Conservation (phyloP, 1,140 invertebrate genomes). For the Leptestheria dahalacensis region DNA sequence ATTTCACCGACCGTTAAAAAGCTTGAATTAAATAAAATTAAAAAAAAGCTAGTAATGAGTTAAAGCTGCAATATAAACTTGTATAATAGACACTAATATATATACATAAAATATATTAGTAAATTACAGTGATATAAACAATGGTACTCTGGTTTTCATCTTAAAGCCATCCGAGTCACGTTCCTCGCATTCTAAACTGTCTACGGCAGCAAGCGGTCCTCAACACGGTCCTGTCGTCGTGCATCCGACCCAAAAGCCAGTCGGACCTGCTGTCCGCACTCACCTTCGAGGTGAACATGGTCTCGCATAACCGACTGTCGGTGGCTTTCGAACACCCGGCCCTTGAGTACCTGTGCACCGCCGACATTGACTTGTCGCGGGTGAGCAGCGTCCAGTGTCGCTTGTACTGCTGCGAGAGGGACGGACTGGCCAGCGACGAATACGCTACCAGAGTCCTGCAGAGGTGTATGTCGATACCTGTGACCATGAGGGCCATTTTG, state of each 20-base stretch:
- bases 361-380: constrained; percentile 73
- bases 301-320: constrained; percentile 74
- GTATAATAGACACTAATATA: not conserved
- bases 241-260: constrained; percentile 55
- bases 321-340: constrained; percentile 83
- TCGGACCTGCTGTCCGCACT: constrained; percentile 62
- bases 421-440: constrained; percentile 46
- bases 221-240: constrained; percentile 72
- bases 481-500: constrained; percentile 61
- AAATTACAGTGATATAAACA: not conserved
- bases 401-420: constrained; percentile 34
- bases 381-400: constrained; percentile 50
- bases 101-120: not conserved
- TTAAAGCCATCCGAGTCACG: constrained; percentile 71
- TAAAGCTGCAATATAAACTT: too few species aligned
- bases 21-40: too few species aligned
- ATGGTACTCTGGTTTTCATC: too few species aligned
- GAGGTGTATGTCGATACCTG: constrained; percentile 73
- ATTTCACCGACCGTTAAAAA: too few species aligned
- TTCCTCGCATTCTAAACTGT: constrained; percentile 68
- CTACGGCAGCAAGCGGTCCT: constrained; percentile 82
- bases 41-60: too few species aligned
- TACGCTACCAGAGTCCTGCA: constrained; percentile 45
- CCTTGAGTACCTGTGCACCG: constrained; percentile 80
- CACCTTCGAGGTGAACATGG: constrained; percentile 79